phyloP scores from a whole-genome alignment of 2,113 vertebrate species.

The Lampris incognitus region DNA sequence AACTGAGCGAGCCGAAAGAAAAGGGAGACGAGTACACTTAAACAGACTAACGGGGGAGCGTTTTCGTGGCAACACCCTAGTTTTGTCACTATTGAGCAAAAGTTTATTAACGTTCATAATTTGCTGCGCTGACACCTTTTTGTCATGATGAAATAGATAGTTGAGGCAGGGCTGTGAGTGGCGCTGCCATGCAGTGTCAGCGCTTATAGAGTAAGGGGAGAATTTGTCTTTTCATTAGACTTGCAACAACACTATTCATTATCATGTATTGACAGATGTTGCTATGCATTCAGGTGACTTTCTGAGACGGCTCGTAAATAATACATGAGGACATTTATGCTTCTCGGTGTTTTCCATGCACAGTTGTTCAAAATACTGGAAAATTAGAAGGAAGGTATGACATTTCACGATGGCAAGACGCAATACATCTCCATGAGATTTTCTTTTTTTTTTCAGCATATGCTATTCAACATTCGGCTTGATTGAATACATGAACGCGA shows the following conservation, averaged over 20 bases:
- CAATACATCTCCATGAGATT: not conserved
- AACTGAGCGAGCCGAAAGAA: not conserved
- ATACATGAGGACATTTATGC: constrained; percentile 39
- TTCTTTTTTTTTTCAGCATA: not conserved
- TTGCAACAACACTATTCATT: constrained; percentile 69
- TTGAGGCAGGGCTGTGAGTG: constrained; percentile 50
- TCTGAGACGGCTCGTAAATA: constrained; percentile 56
- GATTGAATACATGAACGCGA: constrained; percentile 40
- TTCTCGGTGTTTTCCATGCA: constrained; percentile 26
- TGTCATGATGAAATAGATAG: constrained; percentile 65
- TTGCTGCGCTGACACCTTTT: constrained; percentile 73
- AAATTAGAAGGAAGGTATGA: constrained; percentile 42
- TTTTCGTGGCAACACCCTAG: constrained; percentile 61
- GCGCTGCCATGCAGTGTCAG: constrained; percentile 65
- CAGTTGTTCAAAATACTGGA: constrained; percentile 40
- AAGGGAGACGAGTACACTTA: constrained; percentile 37
- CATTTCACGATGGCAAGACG: constrained; percentile 33
- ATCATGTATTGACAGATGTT: constrained; percentile 62
- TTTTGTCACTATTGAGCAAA: constrained; percentile 68
- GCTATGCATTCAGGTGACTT: constrained; percentile 32
- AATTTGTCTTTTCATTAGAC: constrained; percentile 73
- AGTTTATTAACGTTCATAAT: constrained; percentile 75
- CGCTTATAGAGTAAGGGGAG: constrained; percentile 63
- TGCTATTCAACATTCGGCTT: constrained; percentile 9
- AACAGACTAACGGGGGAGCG: constrained; percentile 32